These are phyloP conservation scores for Azorinus chamasolen DNA, from an alignment of 2,888 invertebrate genomes.

Conservation along the genomic window DNA sequence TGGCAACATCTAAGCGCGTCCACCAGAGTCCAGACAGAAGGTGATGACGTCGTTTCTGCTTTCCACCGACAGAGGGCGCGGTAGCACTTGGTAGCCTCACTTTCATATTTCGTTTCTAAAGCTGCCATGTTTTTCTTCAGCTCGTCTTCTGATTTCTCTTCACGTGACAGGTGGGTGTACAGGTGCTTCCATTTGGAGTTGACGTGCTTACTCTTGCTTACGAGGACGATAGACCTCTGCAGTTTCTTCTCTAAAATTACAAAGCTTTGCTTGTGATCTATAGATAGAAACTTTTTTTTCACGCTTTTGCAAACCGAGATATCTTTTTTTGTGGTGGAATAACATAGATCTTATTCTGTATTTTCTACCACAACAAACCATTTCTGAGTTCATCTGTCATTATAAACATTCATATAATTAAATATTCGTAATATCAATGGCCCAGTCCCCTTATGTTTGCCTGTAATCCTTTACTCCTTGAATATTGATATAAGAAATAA, in stretches of 20 bases:
- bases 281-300: no score
- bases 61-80: slow-evolving; percentile 45
- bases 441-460: no score
- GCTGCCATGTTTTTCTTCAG: slow-evolving; percentile 29
- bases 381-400: no score
- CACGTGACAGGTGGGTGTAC: slow-evolving; percentile 19
- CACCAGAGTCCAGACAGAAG: slow-evolving; percentile 50
- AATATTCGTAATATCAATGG: no score
- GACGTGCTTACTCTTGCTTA: slow-evolving; percentile 32
- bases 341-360: no score
- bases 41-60: slow-evolving; percentile 6
- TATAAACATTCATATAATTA: no score
- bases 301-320: no score
- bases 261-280: no score
- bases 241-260: slow-evolving; percentile 40
- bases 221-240: slow-evolving; percentile 29
- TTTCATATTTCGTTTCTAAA: slow-evolving; percentile 37
- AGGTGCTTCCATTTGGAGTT: slow-evolving; percentile 45
- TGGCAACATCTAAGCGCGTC: slow-evolving; percentile 40
- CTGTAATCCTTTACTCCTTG: no score
- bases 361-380: no score
- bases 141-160: slow-evolving; percentile 8
- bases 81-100: slow-evolving; percentile 39
- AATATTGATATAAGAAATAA: no score
- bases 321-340: no score